Conservation (phyloP, 2,113 vertebrate species). For the Theristicus caerulescens region DNA sequence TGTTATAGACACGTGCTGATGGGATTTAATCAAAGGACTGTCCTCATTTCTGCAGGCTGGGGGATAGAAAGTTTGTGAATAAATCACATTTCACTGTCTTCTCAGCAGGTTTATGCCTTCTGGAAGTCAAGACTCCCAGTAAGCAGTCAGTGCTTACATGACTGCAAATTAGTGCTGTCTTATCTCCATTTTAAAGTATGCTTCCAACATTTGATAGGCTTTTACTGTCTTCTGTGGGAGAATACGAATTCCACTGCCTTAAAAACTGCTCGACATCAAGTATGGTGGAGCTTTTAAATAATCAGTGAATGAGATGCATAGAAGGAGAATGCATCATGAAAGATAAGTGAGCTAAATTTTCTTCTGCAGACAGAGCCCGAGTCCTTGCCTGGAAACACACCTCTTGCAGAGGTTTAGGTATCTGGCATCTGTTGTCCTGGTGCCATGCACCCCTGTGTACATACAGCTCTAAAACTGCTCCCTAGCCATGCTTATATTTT, state of each 20-base stretch:
- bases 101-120: neutral
- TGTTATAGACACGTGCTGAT: neutral
- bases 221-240: neutral
- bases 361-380: neutral
- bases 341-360: neutral
- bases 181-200: neutral
- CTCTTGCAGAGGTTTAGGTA: neutral
- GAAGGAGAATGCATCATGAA: neutral
- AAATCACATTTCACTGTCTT: neutral
- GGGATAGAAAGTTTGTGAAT: neutral
- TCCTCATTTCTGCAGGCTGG: neutral
- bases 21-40: neutral
- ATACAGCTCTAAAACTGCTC: neutral
- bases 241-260: neutral
- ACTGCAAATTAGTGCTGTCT: neutral
- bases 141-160: neutral
- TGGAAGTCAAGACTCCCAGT: neutral
- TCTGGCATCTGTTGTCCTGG: neutral
- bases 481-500: neutral
- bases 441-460: accelerated
- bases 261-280: neutral
- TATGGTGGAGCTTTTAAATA: neutral
- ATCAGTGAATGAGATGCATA: neutral
- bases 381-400: neutral
- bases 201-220: neutral